A percentile compares a stretch with the other conserved stretches of the same genome.
Conservation (phyloP, 1,140 invertebrate species). For the Penaeus indicus region DNA sequence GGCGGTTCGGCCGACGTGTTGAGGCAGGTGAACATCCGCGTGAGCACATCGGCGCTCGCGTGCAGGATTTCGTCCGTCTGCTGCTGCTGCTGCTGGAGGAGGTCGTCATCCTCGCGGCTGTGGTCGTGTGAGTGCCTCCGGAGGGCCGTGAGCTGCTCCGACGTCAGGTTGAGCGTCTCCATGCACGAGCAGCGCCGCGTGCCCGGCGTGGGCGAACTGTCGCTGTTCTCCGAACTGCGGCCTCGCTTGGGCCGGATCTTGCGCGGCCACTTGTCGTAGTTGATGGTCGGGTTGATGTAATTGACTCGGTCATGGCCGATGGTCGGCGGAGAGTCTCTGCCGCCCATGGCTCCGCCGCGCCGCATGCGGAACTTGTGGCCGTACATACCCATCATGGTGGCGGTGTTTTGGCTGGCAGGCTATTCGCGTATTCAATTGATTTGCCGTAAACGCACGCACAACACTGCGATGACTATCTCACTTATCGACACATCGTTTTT, state of each 20-base stretch:
- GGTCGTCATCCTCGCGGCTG: slow-evolving; percentile 29
- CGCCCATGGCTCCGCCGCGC: slow-evolving; percentile 33
- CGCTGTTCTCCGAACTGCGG: slow-evolving; percentile 43
- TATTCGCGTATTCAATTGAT: background rate
- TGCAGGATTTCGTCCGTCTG: slow-evolving; percentile 46
- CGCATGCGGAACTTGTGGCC: slow-evolving; percentile 63
- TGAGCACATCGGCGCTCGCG: slow-evolving; percentile 53
- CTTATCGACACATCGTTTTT: no score
- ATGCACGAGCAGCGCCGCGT: slow-evolving; percentile 52
- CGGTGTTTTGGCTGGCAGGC: slow-evolving; percentile 8
- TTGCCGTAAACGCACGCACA: slow-evolving; percentile 2
- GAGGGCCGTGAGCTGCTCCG: slow-evolving; percentile 49
- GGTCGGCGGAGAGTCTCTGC: slow-evolving; percentile 63
- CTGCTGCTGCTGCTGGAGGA: slow-evolving; percentile 36
- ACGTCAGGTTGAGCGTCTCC: slow-evolving; percentile 51
- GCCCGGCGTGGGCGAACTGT: slow-evolving; percentile 37
- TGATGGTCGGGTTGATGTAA: slow-evolving; percentile 67
- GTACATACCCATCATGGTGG: slow-evolving; percentile 66
- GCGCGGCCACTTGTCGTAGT: slow-evolving; percentile 68
- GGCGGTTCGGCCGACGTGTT: slow-evolving; percentile 50
- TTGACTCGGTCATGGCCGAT: slow-evolving; percentile 68
- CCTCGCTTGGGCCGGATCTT: slow-evolving; percentile 58
- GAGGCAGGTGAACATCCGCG: slow-evolving; percentile 61
- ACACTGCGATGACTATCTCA: slow-evolving; percentile 5
- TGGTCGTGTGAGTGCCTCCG: slow-evolving; percentile 52